phyloP scores from a whole-genome alignment of 64 coral and sea anemone genomes.

The Stichodactyla mertensii region DNA sequence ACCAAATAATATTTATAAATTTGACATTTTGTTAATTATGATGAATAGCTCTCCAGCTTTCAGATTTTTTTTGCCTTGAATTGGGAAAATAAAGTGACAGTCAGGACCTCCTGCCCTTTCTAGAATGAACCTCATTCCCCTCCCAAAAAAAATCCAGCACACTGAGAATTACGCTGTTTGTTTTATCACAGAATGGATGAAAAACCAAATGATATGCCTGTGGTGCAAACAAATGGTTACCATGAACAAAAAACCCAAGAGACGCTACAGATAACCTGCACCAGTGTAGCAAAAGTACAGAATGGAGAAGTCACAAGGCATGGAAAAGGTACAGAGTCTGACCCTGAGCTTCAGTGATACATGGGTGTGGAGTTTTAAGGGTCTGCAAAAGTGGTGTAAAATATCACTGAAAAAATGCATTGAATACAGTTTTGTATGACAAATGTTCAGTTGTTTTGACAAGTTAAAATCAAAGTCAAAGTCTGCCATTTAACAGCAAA shows the following conservation, averaged over 20 bases:
- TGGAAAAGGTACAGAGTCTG: conserved; percentile 62
- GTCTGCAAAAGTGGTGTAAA: not conserved
- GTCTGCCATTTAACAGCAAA: not conserved
- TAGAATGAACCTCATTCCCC: too few species aligned
- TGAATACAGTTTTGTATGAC: not conserved
- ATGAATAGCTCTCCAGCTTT: too few species aligned
- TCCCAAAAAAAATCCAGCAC: too few species aligned
- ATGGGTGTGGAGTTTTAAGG: not conserved
- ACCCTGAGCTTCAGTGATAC: conserved; percentile 2
- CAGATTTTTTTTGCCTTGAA: too few species aligned
- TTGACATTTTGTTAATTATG: too few species aligned
- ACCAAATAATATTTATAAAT: too few species aligned
- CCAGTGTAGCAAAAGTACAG: conserved; percentile 59
- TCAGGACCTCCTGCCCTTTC: too few species aligned
- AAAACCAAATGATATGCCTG: not conserved
- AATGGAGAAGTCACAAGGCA: conserved; percentile 68
- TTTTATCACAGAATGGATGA: conserved; percentile 1
- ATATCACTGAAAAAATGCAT: not conserved
- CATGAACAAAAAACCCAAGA: conserved; percentile 35
- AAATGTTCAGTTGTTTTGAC: not conserved
- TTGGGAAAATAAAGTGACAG: too few species aligned
- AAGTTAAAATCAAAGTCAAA: not conserved
- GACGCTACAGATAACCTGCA: conserved; percentile 32
- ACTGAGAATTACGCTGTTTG: not conserved
- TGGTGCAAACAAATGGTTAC: conserved; percentile 51